Conservation (phyloP, 2,888 invertebrate species). For the Melanargia galathea region DNA sequence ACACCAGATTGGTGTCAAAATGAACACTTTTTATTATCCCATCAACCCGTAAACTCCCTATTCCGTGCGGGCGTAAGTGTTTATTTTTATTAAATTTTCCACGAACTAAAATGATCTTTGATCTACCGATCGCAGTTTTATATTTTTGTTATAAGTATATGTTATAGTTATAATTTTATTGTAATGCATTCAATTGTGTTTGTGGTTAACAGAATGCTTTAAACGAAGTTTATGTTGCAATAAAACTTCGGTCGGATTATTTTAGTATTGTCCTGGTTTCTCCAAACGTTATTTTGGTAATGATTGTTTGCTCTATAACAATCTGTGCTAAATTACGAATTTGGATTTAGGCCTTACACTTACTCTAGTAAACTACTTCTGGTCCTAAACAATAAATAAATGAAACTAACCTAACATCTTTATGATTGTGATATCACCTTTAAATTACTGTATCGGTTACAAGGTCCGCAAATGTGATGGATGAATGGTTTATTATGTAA, state of each 20-base stretch:
- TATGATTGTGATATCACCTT: too few relatives aligned
- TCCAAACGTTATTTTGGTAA: constrained; percentile 49
- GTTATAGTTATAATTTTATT: constrained; percentile 45
- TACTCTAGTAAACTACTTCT: constrained; percentile 19
- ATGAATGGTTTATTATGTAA: not conserved
- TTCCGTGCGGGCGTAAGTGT: constrained; percentile 55
- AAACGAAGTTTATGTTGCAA: constrained; percentile 58
- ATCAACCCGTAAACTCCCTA: constrained; percentile 70
- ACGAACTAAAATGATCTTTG: constrained; percentile 61
- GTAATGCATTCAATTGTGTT: constrained; percentile 51
- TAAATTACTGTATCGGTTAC: not conserved
- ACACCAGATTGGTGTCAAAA: constrained; percentile 81
- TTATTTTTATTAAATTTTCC: constrained; percentile 74
- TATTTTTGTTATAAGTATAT: constrained; percentile 44
- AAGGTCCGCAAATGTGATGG: not conserved
- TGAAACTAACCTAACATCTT: not conserved
- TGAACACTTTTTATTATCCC: constrained; percentile 78
- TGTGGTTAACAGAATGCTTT: constrained; percentile 54
- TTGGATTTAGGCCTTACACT: constrained; percentile 17
- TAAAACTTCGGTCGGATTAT: constrained; percentile 58
- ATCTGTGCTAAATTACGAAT: constrained; percentile 43
- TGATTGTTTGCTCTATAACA: constrained; percentile 49
- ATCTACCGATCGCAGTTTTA: constrained; percentile 55
- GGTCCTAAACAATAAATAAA: not conserved
- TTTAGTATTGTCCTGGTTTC: constrained; percentile 58